Base-by-base conservation (phyloP, 2,113 vertebrate species). In the Bettongia penicillata region DNA sequence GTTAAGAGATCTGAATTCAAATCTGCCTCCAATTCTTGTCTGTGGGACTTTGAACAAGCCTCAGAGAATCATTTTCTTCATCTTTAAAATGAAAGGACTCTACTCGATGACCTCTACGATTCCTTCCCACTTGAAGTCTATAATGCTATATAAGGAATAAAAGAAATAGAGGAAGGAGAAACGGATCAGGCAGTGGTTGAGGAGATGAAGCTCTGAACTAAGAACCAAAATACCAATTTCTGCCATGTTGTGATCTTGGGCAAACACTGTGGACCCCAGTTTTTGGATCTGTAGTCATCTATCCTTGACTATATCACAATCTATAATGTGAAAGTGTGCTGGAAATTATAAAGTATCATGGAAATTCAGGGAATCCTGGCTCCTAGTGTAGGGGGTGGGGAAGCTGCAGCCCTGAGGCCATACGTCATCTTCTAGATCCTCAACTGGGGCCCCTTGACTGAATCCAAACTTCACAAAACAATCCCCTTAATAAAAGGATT, bases 21-120 rank as follows among this genome's bases (percentile, higher is more conserved):
- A 84, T 91, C 53, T 43, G 19, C 47, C 31, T 24, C 16, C 19
- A 19, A 14, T 1, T 84, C 9, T 57, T 25, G 43, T 10, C 68
- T 31, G 6, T 25, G 14, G 90, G 31, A 25, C 31, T 49, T 93
- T 77, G 89, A 51, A 47, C 3, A 89, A 90, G 26, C 92, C 31
- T 50, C n/a, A 89, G 68, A 89, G 50, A 48, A 31, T 92, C 53
- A 5, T 22, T 94, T 95, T 91, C 91, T 84, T 92, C 77, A n/a
- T 91, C 49, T 50, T 84, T 48, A 52, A 94, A 91, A 77, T 11
- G 2, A 12, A 6, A 55, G 6, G 68, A 5, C 37, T 84, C 37
- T 43, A 84, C 68, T 43, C 43, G n/a, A 43, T 43, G n/a, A 84
- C n/a, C 68, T 84, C 37, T 84, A 43, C 22, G 11, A 37, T 43